phyloP scores from a whole-genome alignment of 1,140 invertebrate genomes.

The Camponotus pennsylvanicus region DNA sequence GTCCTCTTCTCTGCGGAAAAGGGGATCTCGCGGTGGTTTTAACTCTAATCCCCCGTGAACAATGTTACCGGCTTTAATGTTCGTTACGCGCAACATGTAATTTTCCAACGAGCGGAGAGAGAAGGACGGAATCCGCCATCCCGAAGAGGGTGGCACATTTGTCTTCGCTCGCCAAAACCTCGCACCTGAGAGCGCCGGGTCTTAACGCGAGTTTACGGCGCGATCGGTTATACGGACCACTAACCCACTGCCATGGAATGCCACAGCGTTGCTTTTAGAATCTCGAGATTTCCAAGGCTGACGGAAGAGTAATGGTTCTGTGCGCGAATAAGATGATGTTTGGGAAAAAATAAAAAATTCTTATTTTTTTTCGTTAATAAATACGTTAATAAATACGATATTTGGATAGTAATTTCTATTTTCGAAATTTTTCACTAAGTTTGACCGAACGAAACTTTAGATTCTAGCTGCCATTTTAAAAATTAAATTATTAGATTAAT shows the following conservation, averaged over 20 bases:
- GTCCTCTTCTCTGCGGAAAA: conserved; percentile 23
- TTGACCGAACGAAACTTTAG: not conserved
- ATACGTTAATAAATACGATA: not conserved
- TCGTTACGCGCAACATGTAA: conserved; percentile 74
- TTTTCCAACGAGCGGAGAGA: conserved; percentile 35
- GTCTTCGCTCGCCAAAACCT: conserved; percentile 49
- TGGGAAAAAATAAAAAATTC: not conserved
- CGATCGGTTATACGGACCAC: conserved; percentile 53
- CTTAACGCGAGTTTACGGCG: conserved; percentile 43
- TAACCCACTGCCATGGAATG: conserved; percentile 44
- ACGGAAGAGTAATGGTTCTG: not conserved
- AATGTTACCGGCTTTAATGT: conserved; percentile 71
- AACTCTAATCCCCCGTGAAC: conserved; percentile 72
- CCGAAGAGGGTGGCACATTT: conserved; percentile 13
- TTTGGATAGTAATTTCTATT: not conserved
- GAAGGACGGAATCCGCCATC: not conserved
- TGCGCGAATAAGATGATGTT: not conserved
- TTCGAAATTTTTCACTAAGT: not conserved
- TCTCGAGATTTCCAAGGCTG: not conserved
- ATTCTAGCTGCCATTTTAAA: not conserved
- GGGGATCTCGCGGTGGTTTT: conserved; percentile 60
- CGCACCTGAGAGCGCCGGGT: conserved; percentile 19
- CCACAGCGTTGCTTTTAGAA: conserved; percentile 9
- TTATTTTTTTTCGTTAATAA: not conserved
- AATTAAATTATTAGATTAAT: conserved; percentile 32